phyloP scores from a whole-genome alignment of 2,888 invertebrate genomes.

The Eurytoma adleriae region DNA sequence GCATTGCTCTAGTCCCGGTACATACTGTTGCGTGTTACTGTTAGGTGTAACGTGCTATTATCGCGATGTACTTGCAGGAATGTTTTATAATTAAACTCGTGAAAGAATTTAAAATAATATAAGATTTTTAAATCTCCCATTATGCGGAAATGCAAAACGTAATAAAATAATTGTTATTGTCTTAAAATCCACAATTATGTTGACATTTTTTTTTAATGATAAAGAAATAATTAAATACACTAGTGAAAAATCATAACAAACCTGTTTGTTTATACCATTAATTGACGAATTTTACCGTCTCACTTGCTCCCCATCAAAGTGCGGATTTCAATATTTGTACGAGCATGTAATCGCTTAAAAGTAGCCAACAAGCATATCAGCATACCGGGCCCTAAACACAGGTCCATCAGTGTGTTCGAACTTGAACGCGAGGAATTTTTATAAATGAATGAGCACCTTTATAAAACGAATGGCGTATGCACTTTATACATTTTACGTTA shows the following conservation, averaged over 20 bases:
- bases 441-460: too few relatives aligned
- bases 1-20: not conserved
- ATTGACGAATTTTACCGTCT: too few relatives aligned
- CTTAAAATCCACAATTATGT: not conserved
- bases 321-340: not conserved
- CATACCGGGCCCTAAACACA: too few relatives aligned
- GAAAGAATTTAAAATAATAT: not conserved
- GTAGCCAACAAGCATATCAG: not conserved
- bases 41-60: not conserved
- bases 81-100: not conserved
- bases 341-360: constrained; percentile 6
- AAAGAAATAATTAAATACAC: too few relatives aligned
- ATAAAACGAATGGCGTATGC: too few relatives aligned
- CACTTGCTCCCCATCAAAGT: not conserved
- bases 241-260: too few relatives aligned
- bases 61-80: not conserved
- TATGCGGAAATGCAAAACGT: too few relatives aligned
- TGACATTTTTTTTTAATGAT: not conserved
- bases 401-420: too few relatives aligned
- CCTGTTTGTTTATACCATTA: too few relatives aligned
- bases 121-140: not conserved
- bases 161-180: not conserved
- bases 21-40: not conserved
- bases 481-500: too few relatives aligned
- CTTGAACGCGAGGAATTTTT: too few relatives aligned